phyloP scores from a whole-genome alignment of 2,888 invertebrate species.

The Lissonota sp. region DNA sequence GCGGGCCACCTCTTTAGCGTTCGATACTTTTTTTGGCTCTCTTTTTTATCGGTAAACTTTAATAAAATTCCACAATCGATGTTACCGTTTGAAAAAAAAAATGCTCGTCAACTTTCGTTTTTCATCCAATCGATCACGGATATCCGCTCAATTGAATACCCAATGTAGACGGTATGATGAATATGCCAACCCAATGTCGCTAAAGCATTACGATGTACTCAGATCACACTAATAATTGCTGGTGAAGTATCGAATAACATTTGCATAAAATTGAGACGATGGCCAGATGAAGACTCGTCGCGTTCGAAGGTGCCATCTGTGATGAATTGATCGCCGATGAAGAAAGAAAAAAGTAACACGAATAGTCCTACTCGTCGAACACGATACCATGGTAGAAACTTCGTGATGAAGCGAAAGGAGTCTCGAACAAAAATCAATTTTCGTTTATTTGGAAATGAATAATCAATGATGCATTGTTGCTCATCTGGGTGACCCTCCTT shows the following conservation, averaged over 20 bases:
- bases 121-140: too few species aligned
- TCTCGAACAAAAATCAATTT: constrained; percentile 22
- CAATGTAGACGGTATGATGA: too few species aligned
- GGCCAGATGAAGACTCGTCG: background rate
- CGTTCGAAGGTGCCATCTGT: background rate
- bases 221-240: constrained; percentile 30
- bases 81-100: too few species aligned
- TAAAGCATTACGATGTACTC: background rate
- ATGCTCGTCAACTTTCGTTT: too few species aligned
- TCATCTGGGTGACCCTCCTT: background rate
- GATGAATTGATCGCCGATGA: background rate
- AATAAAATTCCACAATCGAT: too few species aligned
- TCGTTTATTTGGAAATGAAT: constrained; percentile 23
- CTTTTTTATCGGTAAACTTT: too few species aligned
- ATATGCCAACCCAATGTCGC: too few species aligned
- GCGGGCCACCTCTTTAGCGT: too few species aligned
- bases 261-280: constrained; percentile 35
- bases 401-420: background rate
- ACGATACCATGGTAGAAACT: background rate
- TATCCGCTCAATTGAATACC: too few species aligned
- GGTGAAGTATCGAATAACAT: constrained; percentile 43
- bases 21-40: too few species aligned
- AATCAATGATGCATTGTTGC: constrained; percentile 19
- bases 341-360: background rate
- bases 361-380: constrained; percentile 6